Conservation (phyloP, 2,113 vertebrate species). For the Dicerorhinus sumatrensis region DNA sequence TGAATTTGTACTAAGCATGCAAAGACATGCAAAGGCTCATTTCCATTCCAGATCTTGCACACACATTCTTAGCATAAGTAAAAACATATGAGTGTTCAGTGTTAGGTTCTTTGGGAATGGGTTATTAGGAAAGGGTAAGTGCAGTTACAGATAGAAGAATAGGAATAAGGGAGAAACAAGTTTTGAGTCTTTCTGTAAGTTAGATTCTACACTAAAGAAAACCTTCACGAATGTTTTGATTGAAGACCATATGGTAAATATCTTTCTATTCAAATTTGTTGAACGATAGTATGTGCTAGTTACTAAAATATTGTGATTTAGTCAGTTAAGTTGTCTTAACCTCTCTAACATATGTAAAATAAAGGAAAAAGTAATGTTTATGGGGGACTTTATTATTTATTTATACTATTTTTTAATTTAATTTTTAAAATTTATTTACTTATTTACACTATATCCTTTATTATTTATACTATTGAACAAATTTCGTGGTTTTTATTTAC, state of each 20-base stretch:
- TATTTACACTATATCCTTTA: too few relatives aligned
- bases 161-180: not conserved
- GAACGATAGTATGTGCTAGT: not conserved
- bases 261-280: slow-evolving; percentile 4
- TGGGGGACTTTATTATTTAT: not conserved
- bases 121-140: slow-evolving; percentile 5
- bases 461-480: not conserved
- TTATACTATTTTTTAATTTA: too few relatives aligned
- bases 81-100: not conserved
- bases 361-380: slow-evolving; percentile 26
- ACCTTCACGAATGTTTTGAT: slow-evolving; percentile 37
- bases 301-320: slow-evolving; percentile 13
- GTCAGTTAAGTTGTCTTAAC: slow-evolving; percentile 15
- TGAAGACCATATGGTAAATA: not conserved
- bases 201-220: slow-evolving; percentile 9
- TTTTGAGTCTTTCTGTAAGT: not conserved
- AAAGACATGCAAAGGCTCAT: not conserved
- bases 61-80: not conserved
- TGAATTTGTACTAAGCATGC: not conserved
- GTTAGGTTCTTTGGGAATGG: not conserved
- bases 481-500: not conserved
- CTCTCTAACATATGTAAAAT: slow-evolving; percentile 21
- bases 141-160: not conserved
- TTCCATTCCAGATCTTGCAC: not conserved
- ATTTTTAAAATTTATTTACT: too few relatives aligned